A percentile compares a stretch with the other conserved stretches of the same genome.
phyloP scores from a whole-genome alignment of 2,113 vertebrate genomes.

The Uropsilus gracilis region DNA sequence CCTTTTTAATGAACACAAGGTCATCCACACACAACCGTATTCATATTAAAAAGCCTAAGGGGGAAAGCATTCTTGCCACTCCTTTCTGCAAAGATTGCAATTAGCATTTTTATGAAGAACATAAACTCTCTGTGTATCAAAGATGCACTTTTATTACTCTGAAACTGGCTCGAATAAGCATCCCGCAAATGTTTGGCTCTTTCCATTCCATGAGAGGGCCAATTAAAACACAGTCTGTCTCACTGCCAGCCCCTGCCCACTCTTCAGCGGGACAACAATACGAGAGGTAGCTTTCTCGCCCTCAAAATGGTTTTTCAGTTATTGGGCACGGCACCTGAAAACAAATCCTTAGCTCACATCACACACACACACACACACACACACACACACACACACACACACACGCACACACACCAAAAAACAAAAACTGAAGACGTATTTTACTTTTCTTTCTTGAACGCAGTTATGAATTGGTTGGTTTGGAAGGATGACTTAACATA shows the following conservation, averaged over 20 bases:
- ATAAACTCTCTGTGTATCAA: constrained; percentile 80
- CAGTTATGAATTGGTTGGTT: constrained; percentile 29
- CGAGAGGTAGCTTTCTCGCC: constrained; percentile 32
- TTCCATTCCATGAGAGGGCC: constrained; percentile 66
- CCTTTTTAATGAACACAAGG: constrained; percentile 58
- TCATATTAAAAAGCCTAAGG: constrained; percentile 54
- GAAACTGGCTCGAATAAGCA: constrained; percentile 77
- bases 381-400: not conserved
- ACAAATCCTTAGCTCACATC: constrained; percentile 58
- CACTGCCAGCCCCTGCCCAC: constrained; percentile 63
- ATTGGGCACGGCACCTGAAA: constrained; percentile 69
- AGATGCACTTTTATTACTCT: constrained; percentile 82
- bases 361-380: constrained; percentile 27
- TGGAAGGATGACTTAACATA: constrained; percentile 43
- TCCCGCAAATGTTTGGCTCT: constrained; percentile 72
- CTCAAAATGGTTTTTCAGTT: constrained; percentile 64
- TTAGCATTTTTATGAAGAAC: constrained; percentile 83
- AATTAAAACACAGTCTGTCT: constrained; percentile 76
- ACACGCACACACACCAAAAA: constrained; percentile 8
- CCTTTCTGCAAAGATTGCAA: constrained; percentile 78
- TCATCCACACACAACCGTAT: constrained; percentile 46
- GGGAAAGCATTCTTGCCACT: constrained; percentile 65
- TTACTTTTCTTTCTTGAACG: not conserved
- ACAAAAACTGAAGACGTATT: constrained; percentile 32
- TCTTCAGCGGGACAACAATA: constrained; percentile 64